Percentiles rank a stretch among this genome's conserved stretches.
Conservation (phyloP, 2,888 invertebrate species). For the Drosophila kanekoi region DNA sequence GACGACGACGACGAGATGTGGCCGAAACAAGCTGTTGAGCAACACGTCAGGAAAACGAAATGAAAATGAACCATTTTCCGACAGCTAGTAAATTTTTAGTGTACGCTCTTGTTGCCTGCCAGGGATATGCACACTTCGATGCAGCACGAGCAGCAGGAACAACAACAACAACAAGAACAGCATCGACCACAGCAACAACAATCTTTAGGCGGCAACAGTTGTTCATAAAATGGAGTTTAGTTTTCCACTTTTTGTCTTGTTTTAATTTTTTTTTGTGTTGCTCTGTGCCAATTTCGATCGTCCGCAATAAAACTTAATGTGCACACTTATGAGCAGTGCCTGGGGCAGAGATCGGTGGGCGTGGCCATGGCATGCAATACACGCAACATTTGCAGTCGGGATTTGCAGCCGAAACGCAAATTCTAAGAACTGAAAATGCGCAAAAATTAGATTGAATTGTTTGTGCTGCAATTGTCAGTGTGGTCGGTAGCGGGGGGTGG, state of each 20-base stretch:
- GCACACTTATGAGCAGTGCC: conserved; percentile 66
- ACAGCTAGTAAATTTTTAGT: conserved; percentile 67
- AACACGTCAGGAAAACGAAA: conserved; percentile 46
- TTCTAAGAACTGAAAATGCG: conserved; percentile 69
- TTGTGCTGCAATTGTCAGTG: conserved; percentile 47
- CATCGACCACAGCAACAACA: conserved; percentile 3
- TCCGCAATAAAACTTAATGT: conserved; percentile 71
- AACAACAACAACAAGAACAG: conserved; percentile 2
- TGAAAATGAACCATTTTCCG: conserved; percentile 60
- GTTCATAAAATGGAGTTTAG: conserved; percentile 54
- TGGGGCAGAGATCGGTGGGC: conserved; percentile 45
- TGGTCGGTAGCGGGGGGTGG: not conserved
- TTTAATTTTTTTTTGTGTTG: conserved; percentile 3
- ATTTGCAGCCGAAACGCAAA: conserved; percentile 57
- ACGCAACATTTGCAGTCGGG: conserved; percentile 61
- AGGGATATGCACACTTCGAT: conserved; percentile 15
- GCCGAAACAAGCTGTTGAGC: conserved; percentile 34
- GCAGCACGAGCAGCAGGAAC: conserved; percentile 12
- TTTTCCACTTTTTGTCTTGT: conserved; percentile 7
- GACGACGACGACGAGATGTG: conserved; percentile 27
- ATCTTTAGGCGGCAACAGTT: conserved; percentile 48
- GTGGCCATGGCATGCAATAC: conserved; percentile 46
- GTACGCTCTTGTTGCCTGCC: conserved; percentile 13
- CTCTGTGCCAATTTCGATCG: conserved; percentile 60
- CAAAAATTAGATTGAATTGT: conserved; percentile 78